Base-by-base conservation (phyloP, 2,888 invertebrate species). In the Mylabris sibirica region DNA sequence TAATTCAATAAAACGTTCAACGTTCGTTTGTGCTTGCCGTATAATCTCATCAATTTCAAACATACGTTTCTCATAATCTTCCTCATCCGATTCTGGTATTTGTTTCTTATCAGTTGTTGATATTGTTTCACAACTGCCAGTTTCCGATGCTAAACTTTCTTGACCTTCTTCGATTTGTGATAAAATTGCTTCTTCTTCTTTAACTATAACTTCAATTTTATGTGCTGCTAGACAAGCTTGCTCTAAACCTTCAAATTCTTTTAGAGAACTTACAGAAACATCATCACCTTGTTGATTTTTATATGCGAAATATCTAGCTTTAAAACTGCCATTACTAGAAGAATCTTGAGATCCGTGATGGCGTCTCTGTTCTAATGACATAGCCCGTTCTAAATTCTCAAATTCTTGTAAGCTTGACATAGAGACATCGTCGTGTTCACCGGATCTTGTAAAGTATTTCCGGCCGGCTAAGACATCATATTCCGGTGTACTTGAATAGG, bases 341-440 rank as follows among this genome's bases (percentile, higher is more conserved):
- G 96, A 96, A 83, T 96, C 96, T 80, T 95, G 94, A 1, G 96
- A 96, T 9, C 81, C 79, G 65, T 91, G 91, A 77, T 90, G 88
- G 76, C 89, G 89, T 78, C 90, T 90, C 77, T 90, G 93, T 82
- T 95, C 95, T 81, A 94, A 87, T 0, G 90, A 90, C 79, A 97
- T 90, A 1, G 95, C 93, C 76, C 90, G 91, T 84, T 98, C 98
- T 14, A 98, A 86, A 72, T 92, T 92, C 86, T 98, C 98, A 86
- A 98, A 98, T 83, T 98, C 98, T 84, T 96, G 96, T 69, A 98
- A 87, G 6, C 97, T 97, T 74, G 93, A 95, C 84, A 97, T 92
- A 0, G 97, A 97, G 57, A 96, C 89, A 81, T 97, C 96, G 81
- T 98, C 97, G 80, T 94, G 93, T 76, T 97, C 96, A n/a, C 93